A percentile compares a stretch with the other conserved stretches of the same genome.
Evolutionary conservation across 2,113 vertebrate genomes (phyloP).

Genomic region (Polypterus bichir): DNA sequence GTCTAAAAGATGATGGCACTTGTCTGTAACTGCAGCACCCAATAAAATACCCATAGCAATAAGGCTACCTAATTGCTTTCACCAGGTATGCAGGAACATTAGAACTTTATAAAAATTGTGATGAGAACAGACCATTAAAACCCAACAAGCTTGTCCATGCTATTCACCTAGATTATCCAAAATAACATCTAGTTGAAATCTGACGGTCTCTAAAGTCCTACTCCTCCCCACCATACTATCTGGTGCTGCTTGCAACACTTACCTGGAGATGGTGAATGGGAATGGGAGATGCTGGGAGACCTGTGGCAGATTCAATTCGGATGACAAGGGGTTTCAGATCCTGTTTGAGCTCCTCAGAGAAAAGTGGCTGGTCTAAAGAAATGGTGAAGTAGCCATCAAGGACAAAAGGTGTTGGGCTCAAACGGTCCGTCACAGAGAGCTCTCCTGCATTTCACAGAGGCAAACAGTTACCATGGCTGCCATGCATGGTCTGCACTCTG

Average conservation of each 20-base stretch:
- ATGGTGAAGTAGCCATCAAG: slow-evolving; percentile 49
- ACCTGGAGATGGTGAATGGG: slow-evolving; percentile 53
- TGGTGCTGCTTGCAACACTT: slow-evolving; percentile 4
- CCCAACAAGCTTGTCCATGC: too few relatives aligned
- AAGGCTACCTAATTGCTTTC: too few relatives aligned
- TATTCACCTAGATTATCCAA: too few relatives aligned
- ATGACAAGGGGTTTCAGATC: slow-evolving; percentile 70
- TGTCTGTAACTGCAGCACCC: too few relatives aligned
- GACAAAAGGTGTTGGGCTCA: slow-evolving; percentile 32
- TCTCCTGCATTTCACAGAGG: slow-evolving; percentile 39
- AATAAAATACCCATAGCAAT: too few relatives aligned
- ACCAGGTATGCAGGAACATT: too few relatives aligned
- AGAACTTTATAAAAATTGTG: too few relatives aligned
- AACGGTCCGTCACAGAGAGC: slow-evolving; percentile 28
- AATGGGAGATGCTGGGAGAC: slow-evolving; percentile 50
- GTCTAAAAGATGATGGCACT: too few relatives aligned
- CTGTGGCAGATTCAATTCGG: slow-evolving; percentile 48
- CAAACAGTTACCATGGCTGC: not conserved
- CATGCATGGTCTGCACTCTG: not conserved
- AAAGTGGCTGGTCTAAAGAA: slow-evolving; percentile 45
- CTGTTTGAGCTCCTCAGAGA: slow-evolving; percentile 55
- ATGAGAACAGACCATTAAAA: too few relatives aligned
- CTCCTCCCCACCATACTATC: too few relatives aligned
- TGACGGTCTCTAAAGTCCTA: too few relatives aligned
- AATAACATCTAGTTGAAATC: too few relatives aligned